A percentile compares a stretch with the other conserved stretches of the same genome.
These are phyloP conservation scores for Kryptolebias marmoratus DNA, from an alignment of 2,113 vertebrate species.

Conservation along the genomic window DNA sequence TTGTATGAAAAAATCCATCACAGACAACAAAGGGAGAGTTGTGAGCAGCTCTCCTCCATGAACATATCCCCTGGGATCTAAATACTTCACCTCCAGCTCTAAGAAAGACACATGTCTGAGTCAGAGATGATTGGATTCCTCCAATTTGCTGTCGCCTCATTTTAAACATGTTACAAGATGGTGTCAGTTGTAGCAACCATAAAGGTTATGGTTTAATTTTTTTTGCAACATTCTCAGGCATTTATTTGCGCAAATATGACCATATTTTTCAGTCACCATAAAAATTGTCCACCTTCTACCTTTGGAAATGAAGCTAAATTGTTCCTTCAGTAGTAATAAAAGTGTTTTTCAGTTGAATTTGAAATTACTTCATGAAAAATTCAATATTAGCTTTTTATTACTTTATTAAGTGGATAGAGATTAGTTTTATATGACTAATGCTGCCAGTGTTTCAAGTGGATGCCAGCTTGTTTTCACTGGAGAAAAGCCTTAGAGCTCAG, in stretches of 20 bases:
- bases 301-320: neutral
- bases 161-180: constrained; percentile 35
- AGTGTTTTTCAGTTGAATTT: no score
- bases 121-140: constrained; percentile 43
- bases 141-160: constrained; percentile 18
- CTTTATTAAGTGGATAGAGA: constrained; percentile 29
- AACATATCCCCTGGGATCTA: constrained; percentile 39
- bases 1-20: constrained; percentile 75
- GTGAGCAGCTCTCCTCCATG: constrained; percentile 24
- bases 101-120: constrained; percentile 32
- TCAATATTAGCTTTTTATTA: neutral
- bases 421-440: constrained; percentile 34
- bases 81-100: constrained; percentile 28
- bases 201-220: constrained; percentile 59
- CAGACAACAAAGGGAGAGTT: constrained; percentile 49
- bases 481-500: constrained; percentile 44
- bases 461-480: constrained; percentile 65
- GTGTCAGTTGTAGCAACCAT: constrained; percentile 12
- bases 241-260: constrained; percentile 30
- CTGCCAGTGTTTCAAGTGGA: constrained; percentile 52
- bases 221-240: constrained; percentile 16
- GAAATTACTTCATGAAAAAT: no score
- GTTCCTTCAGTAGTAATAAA: no score
- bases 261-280: constrained; percentile 30
- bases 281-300: neutral